These are phyloP conservation scores for Peromyscus eremicus DNA, from an alignment of 2,797 vertebrate genomes.

Conservation along the genomic window DNA sequence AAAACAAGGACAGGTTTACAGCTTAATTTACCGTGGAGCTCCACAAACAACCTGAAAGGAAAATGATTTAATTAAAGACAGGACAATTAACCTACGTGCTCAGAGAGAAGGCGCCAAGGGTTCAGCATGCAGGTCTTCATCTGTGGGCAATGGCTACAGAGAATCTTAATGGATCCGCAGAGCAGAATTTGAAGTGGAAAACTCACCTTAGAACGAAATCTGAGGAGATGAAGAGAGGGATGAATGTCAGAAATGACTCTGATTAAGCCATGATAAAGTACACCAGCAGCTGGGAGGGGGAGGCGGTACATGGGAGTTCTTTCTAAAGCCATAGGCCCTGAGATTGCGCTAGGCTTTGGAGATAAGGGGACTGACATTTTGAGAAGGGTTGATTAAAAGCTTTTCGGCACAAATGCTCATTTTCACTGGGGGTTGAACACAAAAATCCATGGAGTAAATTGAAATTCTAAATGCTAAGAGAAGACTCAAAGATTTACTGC, in stretches of 20 bases:
- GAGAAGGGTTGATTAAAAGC: slow-evolving; percentile 86
- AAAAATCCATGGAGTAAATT: slow-evolving; percentile 85
- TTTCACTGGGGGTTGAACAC: slow-evolving; percentile 79
- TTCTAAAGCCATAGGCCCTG: slow-evolving; percentile 62
- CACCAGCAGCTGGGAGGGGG: slow-evolving; percentile 35
- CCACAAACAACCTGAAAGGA: slow-evolving; percentile 29
- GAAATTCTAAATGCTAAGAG: slow-evolving; percentile 82
- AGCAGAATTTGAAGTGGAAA: slow-evolving; percentile 74
- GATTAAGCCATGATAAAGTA: slow-evolving; percentile 82
- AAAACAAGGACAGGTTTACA: slow-evolving; percentile 50
- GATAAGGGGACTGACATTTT: slow-evolving; percentile 78
- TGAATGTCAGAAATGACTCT: slow-evolving; percentile 80
- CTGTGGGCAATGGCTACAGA: neutral
- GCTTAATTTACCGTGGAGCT: slow-evolving; percentile 57
- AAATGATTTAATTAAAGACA: slow-evolving; percentile 76
- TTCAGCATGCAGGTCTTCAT: neutral
- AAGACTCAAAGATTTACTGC: slow-evolving; percentile 81
- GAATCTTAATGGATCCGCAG: slow-evolving; percentile 73
- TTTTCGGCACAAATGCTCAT: slow-evolving; percentile 85
- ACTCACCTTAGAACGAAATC: slow-evolving; percentile 80
- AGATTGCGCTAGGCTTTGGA: slow-evolving; percentile 80
- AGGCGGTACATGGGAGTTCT: slow-evolving; percentile 66
- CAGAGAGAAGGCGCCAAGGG: neutral
- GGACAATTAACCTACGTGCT: slow-evolving; percentile 61
- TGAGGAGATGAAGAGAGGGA: slow-evolving; percentile 83